These are phyloP conservation scores for Theristicus caerulescens DNA, from an alignment of 2,113 vertebrate genomes.

Conservation along the genomic window DNA sequence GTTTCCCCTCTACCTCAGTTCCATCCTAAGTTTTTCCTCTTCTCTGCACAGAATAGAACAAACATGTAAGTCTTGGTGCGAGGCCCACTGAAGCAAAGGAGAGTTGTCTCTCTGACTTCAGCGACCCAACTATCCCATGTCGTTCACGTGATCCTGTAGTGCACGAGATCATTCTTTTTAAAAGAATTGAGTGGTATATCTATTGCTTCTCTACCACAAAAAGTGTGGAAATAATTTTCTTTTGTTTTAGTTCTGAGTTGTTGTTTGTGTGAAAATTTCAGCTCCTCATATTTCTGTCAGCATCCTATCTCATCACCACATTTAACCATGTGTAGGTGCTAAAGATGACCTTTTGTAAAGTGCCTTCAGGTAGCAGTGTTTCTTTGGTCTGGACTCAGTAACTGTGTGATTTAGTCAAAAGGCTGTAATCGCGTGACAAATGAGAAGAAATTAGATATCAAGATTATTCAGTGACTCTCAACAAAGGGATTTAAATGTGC, in stretches of 20 bases:
- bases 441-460: background rate
- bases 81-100: background rate
- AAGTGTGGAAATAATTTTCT: background rate
- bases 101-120: background rate
- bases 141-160: background rate
- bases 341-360: background rate
- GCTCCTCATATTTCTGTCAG: background rate
- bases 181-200: background rate
- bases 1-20: background rate
- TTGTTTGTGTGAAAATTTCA: background rate
- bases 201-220: background rate
- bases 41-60: background rate
- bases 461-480: background rate
- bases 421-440: background rate
- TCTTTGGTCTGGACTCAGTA: background rate
- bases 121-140: background rate
- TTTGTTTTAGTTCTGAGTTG: background rate
- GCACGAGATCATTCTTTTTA: background rate
- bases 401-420: background rate
- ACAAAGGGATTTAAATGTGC: background rate
- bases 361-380: background rate
- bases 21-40: background rate
- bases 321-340: background rate
- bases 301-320: too few species aligned
- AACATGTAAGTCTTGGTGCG: fast-evolving